A percentile compares a stretch with the other conserved stretches of the same genome.
Conservation (phyloP, 1,140 invertebrate species). For the Drosophila lini region DNA sequence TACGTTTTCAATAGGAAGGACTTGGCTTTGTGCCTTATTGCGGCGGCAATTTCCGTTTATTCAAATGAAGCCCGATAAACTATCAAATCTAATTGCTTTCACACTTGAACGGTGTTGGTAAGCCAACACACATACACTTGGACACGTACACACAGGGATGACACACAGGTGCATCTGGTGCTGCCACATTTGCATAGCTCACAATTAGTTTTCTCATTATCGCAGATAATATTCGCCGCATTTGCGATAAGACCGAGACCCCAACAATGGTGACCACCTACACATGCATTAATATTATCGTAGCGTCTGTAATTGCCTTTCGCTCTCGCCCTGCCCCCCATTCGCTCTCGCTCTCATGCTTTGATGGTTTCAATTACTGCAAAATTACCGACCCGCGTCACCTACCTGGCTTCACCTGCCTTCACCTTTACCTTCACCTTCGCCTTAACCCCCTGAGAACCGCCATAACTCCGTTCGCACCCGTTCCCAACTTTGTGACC, state of each 20-base stretch:
- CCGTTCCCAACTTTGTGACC: slow-evolving; percentile 32
- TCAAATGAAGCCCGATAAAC: slow-evolving; percentile 69
- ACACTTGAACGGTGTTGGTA: slow-evolving; percentile 54
- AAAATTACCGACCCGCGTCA: slow-evolving; percentile 53
- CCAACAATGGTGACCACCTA: slow-evolving; percentile 42
- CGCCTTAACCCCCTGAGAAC: slow-evolving; percentile 5
- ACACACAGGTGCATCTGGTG: slow-evolving; percentile 36
- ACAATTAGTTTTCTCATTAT: slow-evolving; percentile 81
- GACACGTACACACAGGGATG: slow-evolving; percentile 5
- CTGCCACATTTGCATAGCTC: slow-evolving; percentile 72
- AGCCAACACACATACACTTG: slow-evolving; percentile 25
- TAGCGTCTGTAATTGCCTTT: slow-evolving; percentile 44
- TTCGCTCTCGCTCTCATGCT: slow-evolving; percentile 50
- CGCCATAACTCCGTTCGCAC: slow-evolving; percentile 3
- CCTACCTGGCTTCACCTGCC: slow-evolving; percentile 4
- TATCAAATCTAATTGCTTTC: slow-evolving; percentile 76
- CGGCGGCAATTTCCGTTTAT: slow-evolving; percentile 73
- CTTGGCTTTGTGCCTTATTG: slow-evolving; percentile 26
- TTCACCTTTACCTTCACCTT: slow-evolving; percentile 5
- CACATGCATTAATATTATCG: slow-evolving; percentile 59
- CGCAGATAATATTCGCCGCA: slow-evolving; percentile 78
- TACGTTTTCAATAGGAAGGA: neutral
- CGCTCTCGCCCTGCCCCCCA: slow-evolving; percentile 4
- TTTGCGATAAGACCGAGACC: slow-evolving; percentile 73
- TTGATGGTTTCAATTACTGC: slow-evolving; percentile 80